These are phyloP conservation scores for Acrobasis consociella DNA, from an alignment of 2,888 invertebrate genomes.

Conservation along the genomic window DNA sequence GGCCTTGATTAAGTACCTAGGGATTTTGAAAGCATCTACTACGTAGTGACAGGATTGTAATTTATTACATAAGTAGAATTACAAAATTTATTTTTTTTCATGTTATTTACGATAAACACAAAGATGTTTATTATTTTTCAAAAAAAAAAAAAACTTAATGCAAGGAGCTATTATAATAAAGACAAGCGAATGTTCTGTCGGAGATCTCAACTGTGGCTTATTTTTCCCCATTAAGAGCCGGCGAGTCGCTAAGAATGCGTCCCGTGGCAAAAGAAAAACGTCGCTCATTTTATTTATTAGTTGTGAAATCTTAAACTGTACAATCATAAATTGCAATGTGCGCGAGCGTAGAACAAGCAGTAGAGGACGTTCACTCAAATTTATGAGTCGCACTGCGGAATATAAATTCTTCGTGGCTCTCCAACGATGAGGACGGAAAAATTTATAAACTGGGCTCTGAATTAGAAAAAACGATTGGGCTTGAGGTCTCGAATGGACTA, in stretches of 20 bases:
- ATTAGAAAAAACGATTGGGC: conserved; percentile 28
- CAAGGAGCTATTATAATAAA: not conserved
- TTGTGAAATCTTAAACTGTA: conserved; percentile 66
- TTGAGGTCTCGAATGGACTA: not conserved
- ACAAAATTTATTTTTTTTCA: too few relatives aligned
- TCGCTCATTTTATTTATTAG: conserved; percentile 49
- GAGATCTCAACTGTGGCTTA: conserved; percentile 31
- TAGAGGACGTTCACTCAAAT: conserved; percentile 72
- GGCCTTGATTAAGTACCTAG: too few relatives aligned
- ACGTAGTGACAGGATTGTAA: too few relatives aligned
- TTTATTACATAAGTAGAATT: too few relatives aligned
- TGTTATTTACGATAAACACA: too few relatives aligned
- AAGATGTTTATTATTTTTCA: not conserved
- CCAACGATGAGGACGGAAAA: conserved; percentile 62
- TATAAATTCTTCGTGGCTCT: conserved; percentile 73
- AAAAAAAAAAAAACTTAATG: not conserved
- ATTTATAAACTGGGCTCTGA: conserved; percentile 54
- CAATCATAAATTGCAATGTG: conserved; percentile 66
- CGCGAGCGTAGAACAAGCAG: conserved; percentile 65
- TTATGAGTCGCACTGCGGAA: conserved; percentile 81
- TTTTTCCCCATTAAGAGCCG: conserved; percentile 38
- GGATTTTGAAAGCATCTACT: too few relatives aligned
- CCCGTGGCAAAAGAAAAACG: conserved; percentile 35
- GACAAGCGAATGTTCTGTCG: not conserved
- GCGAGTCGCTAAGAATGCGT: conserved; percentile 28